phyloP scores from a whole-genome alignment of 2,113 vertebrate species.

The Silurus glanis region DNA sequence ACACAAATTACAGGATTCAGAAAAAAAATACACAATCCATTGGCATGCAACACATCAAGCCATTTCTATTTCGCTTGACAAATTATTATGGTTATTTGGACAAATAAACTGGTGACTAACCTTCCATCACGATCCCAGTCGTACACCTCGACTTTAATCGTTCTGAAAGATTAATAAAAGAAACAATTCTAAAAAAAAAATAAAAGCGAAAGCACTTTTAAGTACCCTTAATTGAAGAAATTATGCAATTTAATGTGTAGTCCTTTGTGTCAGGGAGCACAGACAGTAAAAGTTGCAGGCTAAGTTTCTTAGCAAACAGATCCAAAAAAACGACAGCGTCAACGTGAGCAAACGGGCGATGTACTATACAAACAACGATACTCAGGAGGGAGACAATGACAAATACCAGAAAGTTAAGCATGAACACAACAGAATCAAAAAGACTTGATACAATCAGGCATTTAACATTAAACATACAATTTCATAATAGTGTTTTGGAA shows the following conservation, averaged over 20 bases:
- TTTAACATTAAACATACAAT: background rate
- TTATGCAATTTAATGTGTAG: background rate
- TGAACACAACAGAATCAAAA: background rate
- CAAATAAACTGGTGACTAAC: constrained; percentile 65
- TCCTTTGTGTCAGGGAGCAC: background rate
- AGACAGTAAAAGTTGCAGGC: background rate
- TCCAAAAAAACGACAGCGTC: background rate
- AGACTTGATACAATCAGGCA: background rate
- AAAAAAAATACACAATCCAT: background rate
- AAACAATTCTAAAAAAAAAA: background rate
- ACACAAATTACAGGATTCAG: background rate
- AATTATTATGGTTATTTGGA: constrained; percentile 2
- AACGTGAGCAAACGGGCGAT: background rate
- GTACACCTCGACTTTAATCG: constrained; percentile 94
- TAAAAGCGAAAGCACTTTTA: background rate
- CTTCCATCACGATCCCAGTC: constrained; percentile 95
- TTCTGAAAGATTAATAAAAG: constrained; percentile 69
- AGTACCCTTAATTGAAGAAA: background rate
- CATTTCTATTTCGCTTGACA: background rate
- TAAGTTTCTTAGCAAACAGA: background rate
- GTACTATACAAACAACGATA: background rate
- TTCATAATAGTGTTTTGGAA: background rate
- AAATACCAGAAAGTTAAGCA: background rate
- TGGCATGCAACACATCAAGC: background rate
- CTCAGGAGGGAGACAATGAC: too few relatives aligned